phyloP scores from a whole-genome alignment of 2,888 invertebrate species.

The Xestia ashworthii region DNA sequence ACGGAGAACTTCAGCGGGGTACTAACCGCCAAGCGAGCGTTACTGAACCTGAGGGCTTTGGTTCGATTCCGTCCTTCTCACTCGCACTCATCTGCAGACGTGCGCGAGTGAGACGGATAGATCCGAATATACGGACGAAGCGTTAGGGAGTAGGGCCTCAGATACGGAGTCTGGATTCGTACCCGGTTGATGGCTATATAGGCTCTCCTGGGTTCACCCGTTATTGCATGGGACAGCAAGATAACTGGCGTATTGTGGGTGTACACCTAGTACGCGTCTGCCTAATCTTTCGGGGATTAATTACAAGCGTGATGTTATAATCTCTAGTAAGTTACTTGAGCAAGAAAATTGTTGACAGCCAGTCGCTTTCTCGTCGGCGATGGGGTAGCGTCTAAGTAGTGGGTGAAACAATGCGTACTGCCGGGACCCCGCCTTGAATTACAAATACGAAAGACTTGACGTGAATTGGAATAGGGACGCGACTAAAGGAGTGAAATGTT shows the following conservation, averaged over 20 bases:
- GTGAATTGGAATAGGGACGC: conserved; percentile 86
- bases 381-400: conserved; percentile 65
- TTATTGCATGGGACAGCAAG: neutral
- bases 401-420: conserved; percentile 88
- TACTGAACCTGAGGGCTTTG: too few species aligned
- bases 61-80: neutral
- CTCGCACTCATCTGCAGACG: too few species aligned
- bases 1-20: too few species aligned
- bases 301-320: neutral
- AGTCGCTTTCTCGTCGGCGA: neutral
- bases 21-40: too few species aligned
- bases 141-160: too few species aligned
- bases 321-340: neutral
- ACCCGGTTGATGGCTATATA: too few species aligned
- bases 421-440: conserved; percentile 86
- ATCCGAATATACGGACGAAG: too few species aligned
- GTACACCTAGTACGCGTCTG: neutral
- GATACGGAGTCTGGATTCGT: neutral
- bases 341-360: neutral
- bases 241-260: neutral
- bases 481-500: conserved; percentile 52
- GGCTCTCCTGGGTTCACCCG: too few species aligned
- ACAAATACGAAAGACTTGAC: conserved; percentile 88
- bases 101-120: too few species aligned
- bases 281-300: neutral